Base-by-base conservation (phyloP, 2,888 invertebrate genomes). In the Lasioglossum pauxillum region DNA sequence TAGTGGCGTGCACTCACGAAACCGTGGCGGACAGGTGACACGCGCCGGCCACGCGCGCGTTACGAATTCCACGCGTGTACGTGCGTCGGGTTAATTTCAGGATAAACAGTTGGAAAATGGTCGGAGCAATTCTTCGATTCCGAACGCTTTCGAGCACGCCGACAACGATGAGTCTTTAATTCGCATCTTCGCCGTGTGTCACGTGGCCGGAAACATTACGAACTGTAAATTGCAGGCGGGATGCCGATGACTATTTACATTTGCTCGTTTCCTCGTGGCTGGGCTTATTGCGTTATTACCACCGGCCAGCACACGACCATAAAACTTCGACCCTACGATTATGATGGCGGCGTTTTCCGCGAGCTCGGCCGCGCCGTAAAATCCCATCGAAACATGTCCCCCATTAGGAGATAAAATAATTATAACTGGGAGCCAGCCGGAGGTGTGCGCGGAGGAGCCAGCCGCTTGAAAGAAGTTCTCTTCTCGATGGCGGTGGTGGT, bases 11-110 rank as follows among this genome's bases (percentile, higher is more conserved):
- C 86, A 92, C 87, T 88, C 94, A 93, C 90, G 91, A 89, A 91
- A 93, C 90, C 95, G 91, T 95, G 92, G 95, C 94, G 92, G 91
- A 94, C 95, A 95, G 95, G 95, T 95, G 95, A 95, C 95, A 95
- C 95, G 95, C 93, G 95, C 91, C 92, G 77, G 93, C 91, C 94
- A 94, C 94, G 94, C 94, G 94, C 90, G 71, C 85, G 88, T 87
- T 89, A 82, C 88, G 79, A 78, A 73, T 71, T 82, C 72, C 83
- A 38, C 67, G 72, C 75, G 76, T 78, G 38, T 69, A 35, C 83
- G 64, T 44, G 16, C 75, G 80, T 53, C 78, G 35, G 72, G 87
- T 90, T 92, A 89, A 88, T 91, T 92, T 82, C 84, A 86, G 83
- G 88, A 89, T 89, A 93, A 92, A 91, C 90, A 90, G 88, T 86